These are phyloP conservation scores for Melanostoma mellinum DNA, from an alignment of 2,888 invertebrate genomes.

Conservation along the genomic window DNA sequence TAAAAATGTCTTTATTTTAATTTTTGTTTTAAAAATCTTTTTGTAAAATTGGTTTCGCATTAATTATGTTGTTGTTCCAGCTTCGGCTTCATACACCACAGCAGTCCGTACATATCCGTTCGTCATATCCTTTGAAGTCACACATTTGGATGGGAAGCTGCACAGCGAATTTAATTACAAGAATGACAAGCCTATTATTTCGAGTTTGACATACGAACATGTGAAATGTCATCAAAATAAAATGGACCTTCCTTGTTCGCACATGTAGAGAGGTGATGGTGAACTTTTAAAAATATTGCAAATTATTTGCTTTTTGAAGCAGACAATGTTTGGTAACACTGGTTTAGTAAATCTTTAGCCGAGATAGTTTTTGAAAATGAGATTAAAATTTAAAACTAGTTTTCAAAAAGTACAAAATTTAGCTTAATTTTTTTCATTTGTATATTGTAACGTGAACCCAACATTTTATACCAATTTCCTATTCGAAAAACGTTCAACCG, in stretches of 20 bases:
- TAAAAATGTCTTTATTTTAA: constrained; percentile 72
- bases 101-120: constrained; percentile 16
- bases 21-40: constrained; percentile 63
- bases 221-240: constrained; percentile 25
- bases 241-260: background rate
- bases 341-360: too few relatives aligned
- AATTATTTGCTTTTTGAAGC: too few relatives aligned
- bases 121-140: constrained; percentile 69
- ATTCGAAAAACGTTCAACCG: too few relatives aligned
- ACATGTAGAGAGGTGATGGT: too few relatives aligned
- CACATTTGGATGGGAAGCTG: constrained; percentile 43
- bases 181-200: constrained; percentile 66
- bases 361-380: too few relatives aligned
- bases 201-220: constrained; percentile 35
- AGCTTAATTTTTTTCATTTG: too few relatives aligned
- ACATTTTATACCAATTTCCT: too few relatives aligned
- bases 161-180: constrained; percentile 67
- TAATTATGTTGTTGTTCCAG: constrained; percentile 63
- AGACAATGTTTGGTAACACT: too few relatives aligned
- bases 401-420: too few relatives aligned
- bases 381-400: too few relatives aligned
- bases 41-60: constrained; percentile 70
- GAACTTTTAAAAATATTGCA: too few relatives aligned
- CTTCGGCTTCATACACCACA: constrained; percentile 45
- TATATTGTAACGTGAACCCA: too few relatives aligned